phyloP scores from a whole-genome alignment of 2,888 invertebrate species.

The Tetragonula carbonaria region DNA sequence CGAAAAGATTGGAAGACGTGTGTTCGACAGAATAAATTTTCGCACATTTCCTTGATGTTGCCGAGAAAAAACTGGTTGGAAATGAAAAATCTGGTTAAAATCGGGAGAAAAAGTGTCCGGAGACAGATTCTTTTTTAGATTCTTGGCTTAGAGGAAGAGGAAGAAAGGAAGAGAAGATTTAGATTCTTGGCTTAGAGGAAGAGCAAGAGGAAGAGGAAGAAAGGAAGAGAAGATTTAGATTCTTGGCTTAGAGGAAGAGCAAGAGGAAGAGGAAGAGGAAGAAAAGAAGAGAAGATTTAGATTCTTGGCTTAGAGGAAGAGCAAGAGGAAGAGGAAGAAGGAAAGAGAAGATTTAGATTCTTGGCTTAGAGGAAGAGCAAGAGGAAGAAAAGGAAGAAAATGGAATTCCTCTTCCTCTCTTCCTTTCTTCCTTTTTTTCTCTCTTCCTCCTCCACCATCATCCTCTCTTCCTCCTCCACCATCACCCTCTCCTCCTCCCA shows the following conservation, averaged over 20 bases:
- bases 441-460: no score
- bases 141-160: not conserved
- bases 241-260: no score
- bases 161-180: not conserved
- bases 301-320: no score
- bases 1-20: not conserved
- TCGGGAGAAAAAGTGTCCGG: not conserved
- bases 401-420: no score
- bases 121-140: not conserved
- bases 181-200: no score
- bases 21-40: not conserved
- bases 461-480: no score
- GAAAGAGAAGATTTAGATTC: no score
- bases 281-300: slow-evolving; percentile 4
- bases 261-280: no score
- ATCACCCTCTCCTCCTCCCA: no score
- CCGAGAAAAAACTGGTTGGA: not conserved
- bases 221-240: not conserved
- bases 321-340: slow-evolving; percentile 13
- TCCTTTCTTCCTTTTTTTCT: no score
- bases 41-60: no score
- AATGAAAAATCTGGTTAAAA: not conserved
- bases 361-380: no score
- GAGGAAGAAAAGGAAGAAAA: slow-evolving; percentile 12
- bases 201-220: not conserved